Evolutionary conservation across 2,797 vertebrate genomes (phyloP).

Genomic region (Enteromius thamalakanensis): DNA sequence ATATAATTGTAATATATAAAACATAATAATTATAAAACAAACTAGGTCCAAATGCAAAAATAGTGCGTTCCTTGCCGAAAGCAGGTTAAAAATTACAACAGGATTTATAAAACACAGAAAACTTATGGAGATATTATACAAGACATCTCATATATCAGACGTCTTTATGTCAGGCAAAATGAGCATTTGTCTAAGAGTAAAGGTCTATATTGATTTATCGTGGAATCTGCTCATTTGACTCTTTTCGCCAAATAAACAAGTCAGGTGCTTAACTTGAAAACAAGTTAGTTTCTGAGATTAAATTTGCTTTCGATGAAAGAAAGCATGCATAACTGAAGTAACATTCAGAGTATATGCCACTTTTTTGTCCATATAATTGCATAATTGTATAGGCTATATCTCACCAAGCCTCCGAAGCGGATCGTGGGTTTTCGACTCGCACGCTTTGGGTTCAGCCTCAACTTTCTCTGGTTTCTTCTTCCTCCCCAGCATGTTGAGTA

Average conservation of each 20-base stretch:
- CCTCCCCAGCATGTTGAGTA: slow-evolving; percentile 69
- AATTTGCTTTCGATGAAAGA: background rate
- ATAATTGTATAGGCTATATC: slow-evolving; percentile 19
- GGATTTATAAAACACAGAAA: background rate
- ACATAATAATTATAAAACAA: too few relatives aligned
- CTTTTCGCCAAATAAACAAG: background rate
- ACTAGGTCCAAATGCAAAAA: background rate
- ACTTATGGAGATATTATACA: background rate
- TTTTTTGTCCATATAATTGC: background rate
- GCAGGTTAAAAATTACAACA: too few relatives aligned
- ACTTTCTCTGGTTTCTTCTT: slow-evolving; percentile 60
- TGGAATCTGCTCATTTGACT: background rate
- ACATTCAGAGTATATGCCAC: background rate
- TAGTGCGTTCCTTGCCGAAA: background rate
- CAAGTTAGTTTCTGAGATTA: background rate
- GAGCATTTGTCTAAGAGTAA: background rate
- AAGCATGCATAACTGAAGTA: background rate
- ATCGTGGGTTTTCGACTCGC: slow-evolving; percentile 65
- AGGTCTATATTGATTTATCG: background rate
- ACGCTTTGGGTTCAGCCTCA: slow-evolving; percentile 57
- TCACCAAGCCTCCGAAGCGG: slow-evolving; percentile 75
- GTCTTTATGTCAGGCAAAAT: background rate
- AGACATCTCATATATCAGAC: background rate
- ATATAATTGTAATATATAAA: background rate
- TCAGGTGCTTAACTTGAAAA: background rate